Percentiles rank a stretch among this genome's conserved stretches.
These are phyloP conservation scores for Drosophila rufa DNA, from an alignment of 1,140 invertebrate genomes.

Conservation along the genomic window DNA sequence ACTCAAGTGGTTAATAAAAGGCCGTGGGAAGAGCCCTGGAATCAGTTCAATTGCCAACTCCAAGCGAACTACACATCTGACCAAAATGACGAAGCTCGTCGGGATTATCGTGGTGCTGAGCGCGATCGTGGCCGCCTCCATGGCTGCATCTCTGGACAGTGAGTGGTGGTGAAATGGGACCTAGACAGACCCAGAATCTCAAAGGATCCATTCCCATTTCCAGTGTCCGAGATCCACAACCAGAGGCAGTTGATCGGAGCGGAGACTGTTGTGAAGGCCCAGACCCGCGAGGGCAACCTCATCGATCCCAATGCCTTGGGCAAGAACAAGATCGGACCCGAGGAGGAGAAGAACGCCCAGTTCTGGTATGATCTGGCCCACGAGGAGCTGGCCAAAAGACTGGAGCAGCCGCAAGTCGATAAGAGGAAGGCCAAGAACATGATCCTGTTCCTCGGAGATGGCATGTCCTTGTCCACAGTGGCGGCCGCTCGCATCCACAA, in stretches of 20 bases:
- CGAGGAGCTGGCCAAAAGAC: slow-evolving; percentile 50
- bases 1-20: slow-evolving; percentile 25
- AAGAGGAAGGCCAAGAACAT: slow-evolving; percentile 88
- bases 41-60: slow-evolving; percentile 6
- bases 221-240: slow-evolving; percentile 40
- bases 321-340: slow-evolving; percentile 36
- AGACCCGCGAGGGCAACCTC: not conserved
- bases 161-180: not conserved
- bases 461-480: slow-evolving; percentile 91
- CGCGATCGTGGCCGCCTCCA: slow-evolving; percentile 18
- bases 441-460: slow-evolving; percentile 92
- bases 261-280: not conserved
- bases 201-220: not conserved
- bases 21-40: not conserved
- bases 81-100: slow-evolving; percentile 13
- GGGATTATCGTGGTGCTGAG: slow-evolving; percentile 15
- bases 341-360: slow-evolving; percentile 59
- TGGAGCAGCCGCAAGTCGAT: slow-evolving; percentile 38
- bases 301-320: slow-evolving; percentile 44
- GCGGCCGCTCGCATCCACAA: slow-evolving; percentile 89
- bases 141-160: slow-evolving; percentile 40
- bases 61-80: slow-evolving; percentile 1
- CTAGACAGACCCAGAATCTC: too few species aligned
- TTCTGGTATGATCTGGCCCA: slow-evolving; percentile 71
- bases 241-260: slow-evolving; percentile 37